Base-by-base conservation (phyloP, 1,140 invertebrate species). In the Drosophila tsacasi region DNA sequence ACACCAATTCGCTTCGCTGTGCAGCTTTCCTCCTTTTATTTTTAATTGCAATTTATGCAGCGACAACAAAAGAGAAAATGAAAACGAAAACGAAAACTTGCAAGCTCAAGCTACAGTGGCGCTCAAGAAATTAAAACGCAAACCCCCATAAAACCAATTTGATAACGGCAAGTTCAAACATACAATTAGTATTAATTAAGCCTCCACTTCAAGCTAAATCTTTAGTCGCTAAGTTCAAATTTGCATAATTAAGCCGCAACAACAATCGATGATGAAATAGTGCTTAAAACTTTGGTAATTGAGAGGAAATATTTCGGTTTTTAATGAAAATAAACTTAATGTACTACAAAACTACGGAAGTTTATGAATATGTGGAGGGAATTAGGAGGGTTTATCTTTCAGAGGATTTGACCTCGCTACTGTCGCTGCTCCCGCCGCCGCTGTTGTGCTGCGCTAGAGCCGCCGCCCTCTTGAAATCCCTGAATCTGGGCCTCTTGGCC, bases 241-340 rank as follows among this genome's bases (percentile, higher is more conserved):
- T 74, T 79, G 54, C 79, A 66, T 86, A 83, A 81, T 78, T 89
- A 89, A 83, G 84, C 68, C 37, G 46, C 55, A 47, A 61, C 58
- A 50, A 50, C 25, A 62, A 61, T 39, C 32, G 15, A 55, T 37
- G 9, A 55, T 35, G 74, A 46, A 42, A 65, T 54, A 57, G 49
- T 72, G 69, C 69, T 73, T 72, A 37, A 5, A 59, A 46, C 19
- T 61, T 60, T 37, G 44, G 30, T 73, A 73, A 73, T 72, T 73
- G 67, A 61, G 65, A 74, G 67, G 52, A 69, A 60, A 81, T 40
- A 58, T 50, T 78, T 69, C 47, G 62, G 59, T 81, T 72, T 60
- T 77, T 83, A 71, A 77, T 84, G 54, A 84, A 79, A 87, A 89
- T 89, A 87, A 89, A 89, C 74, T 81, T 79, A 79, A 79, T 79